These are phyloP conservation scores for Sardina pilchardus DNA, from an alignment of 2,113 vertebrate genomes.

Conservation along the genomic window DNA sequence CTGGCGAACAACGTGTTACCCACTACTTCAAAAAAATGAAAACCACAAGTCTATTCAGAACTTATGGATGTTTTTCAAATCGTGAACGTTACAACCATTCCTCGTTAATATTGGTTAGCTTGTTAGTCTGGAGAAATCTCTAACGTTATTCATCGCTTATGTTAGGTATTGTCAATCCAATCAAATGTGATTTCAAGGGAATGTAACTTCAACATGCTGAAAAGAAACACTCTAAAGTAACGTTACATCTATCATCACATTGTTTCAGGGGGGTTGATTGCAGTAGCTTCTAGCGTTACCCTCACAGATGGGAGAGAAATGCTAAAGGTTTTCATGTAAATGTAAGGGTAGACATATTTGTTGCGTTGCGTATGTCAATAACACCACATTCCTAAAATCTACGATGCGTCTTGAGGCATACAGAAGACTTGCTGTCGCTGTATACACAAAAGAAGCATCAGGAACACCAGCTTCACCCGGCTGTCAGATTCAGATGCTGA, in stretches of 20 bases:
- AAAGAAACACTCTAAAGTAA: background rate
- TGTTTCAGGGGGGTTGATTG: background rate
- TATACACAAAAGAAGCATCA: background rate
- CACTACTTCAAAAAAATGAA: background rate
- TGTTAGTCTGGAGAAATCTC: too few relatives aligned
- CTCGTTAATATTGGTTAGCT: too few relatives aligned
- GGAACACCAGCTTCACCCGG: background rate
- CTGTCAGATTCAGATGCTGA: slow-evolving; percentile 7
- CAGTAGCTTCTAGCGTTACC: too few relatives aligned
- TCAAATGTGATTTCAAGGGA: background rate
- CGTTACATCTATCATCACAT: background rate
- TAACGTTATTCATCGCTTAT: too few relatives aligned
- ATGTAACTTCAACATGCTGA: background rate
- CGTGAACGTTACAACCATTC: too few relatives aligned
- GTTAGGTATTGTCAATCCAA: too few relatives aligned
- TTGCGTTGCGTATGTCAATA: background rate
- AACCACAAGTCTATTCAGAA: background rate
- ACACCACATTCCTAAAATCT: background rate
- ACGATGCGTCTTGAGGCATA: background rate
- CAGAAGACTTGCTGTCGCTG: background rate
- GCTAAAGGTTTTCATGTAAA: background rate
- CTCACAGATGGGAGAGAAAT: background rate
- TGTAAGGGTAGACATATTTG: background rate
- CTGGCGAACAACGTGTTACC: background rate
- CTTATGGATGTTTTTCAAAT: too few relatives aligned